Base-by-base conservation (phyloP, 1,140 invertebrate genomes). In the Reticulitermes speratus region DNA sequence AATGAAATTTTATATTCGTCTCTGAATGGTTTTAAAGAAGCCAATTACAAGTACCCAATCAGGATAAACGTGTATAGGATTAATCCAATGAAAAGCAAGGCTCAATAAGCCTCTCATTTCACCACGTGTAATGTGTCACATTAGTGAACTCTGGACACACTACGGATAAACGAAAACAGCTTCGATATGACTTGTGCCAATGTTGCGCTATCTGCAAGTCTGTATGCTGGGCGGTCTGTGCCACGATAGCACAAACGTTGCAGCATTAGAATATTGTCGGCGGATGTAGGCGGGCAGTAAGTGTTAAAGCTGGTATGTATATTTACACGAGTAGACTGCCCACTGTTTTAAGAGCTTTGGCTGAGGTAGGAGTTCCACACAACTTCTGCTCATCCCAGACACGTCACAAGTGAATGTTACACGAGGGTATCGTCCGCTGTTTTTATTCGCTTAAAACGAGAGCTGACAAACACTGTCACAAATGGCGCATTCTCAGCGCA, bases 281-380 rank as follows among this genome's bases (percentile, higher is more conserved):
- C n/a, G 65, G 65, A 30, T 75, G 65, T 25, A 75, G 65, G 65
- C 65, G 65, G 65, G n/a, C 65, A 25, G 25, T 30, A 75, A 75
- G 65, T 75, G 65, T 75, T 75, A 75, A 75, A 75, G 65, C 65
- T 16, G 65, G 65, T 75, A 11, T 75, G 65, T 75, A 75, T 75
- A 75, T 75, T 75, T n/a, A 75, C 65, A 75, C 65, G n/a, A 25
- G 8, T 7, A 30, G 65, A 6, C 65, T 75, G 65, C 65, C 65
- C 65, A 75, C 65, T 75, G 65, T 75, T 75, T 75, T 75, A 75
- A 75, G n/a, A 75, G 65, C 65, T 75, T 75, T 75, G 11, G 65
- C 25, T 30, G 65, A 75, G n/a, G 25, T 75, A 14, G 65, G 25
- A 75, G 65, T 30, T 5, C 5, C 65, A 75, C 65, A 75, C 8